phyloP scores from a whole-genome alignment of 2,113 vertebrate species.

The Elephantulus edwardii region DNA sequence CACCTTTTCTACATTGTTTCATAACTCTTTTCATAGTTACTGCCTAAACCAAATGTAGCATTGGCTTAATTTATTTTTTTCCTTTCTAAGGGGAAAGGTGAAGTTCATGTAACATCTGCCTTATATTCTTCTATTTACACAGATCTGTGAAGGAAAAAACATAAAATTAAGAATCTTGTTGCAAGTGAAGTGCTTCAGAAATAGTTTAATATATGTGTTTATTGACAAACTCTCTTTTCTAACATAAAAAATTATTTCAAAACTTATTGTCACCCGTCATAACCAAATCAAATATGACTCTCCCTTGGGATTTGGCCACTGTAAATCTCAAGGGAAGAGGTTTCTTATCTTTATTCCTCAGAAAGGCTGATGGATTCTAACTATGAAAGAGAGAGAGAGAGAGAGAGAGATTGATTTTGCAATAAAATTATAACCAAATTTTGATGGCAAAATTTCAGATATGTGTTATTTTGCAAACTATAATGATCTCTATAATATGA shows the following conservation, averaged over 20 bases:
- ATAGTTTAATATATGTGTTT: not conserved
- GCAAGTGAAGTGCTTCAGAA: not conserved
- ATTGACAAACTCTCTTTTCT: not conserved
- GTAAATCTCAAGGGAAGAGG: too few species aligned
- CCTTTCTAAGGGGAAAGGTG: constrained; percentile 72
- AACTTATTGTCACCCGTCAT: too few species aligned
- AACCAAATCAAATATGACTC: too few species aligned
- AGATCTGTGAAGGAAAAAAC: not conserved
- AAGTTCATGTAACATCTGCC: constrained; percentile 82
- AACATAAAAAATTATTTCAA: not conserved
- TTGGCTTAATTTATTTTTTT: constrained; percentile 82
- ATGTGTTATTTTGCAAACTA: too few species aligned
- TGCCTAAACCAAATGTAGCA: constrained; percentile 79
- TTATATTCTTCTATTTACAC: constrained; percentile 69
- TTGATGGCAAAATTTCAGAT: too few species aligned
- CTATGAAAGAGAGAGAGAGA: too few species aligned
- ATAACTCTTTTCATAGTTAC: constrained; percentile 73
- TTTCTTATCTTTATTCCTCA: too few species aligned
- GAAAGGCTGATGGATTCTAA: too few species aligned
- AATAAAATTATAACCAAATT: too few species aligned
- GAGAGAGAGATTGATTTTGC: too few species aligned
- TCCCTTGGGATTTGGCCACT: too few species aligned
- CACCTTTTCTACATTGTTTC: constrained; percentile 68
- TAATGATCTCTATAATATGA: too few species aligned
- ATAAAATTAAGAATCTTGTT: not conserved